Evolutionary conservation across 2,113 vertebrate genomes (phyloP).

Genomic region (Megatriorchis doriae): DNA sequence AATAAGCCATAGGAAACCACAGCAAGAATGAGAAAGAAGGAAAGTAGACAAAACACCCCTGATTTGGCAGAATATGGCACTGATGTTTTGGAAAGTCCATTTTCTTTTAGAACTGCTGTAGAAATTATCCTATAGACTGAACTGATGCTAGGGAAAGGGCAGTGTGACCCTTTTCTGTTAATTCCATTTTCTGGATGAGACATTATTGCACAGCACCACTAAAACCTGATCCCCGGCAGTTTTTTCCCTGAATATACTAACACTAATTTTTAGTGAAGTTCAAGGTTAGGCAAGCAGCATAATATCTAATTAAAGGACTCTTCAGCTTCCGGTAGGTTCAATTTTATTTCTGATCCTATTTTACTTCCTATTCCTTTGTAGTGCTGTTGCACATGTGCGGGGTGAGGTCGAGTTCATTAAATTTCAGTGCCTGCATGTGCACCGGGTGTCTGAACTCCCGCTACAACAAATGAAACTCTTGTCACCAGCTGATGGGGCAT

Average conservation of each 20-base stretch:
- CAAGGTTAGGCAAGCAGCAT: not conserved
- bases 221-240: not conserved
- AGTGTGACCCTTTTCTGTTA: not conserved
- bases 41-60: not conserved
- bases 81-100: not conserved
- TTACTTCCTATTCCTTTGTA: not conserved
- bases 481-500: not conserved
- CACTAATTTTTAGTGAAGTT: not conserved
- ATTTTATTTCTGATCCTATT: not conserved
- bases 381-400: not conserved
- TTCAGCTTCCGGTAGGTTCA: not conserved
- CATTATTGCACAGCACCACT: fast-evolving
- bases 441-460: not conserved
- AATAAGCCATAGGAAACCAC: not conserved
- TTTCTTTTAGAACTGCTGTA: not conserved
- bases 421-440: not conserved
- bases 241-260: not conserved
- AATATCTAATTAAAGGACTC: not conserved
- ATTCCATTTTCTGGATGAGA: not conserved
- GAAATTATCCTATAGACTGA: not conserved
- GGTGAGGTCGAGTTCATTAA: fast-evolving
- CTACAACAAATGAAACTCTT: not conserved
- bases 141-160: not conserved
- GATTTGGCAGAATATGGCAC: not conserved
- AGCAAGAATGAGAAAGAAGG: not conserved